A percentile compares a stretch with the other conserved stretches of the same genome.
Evolutionary conservation across 2,113 vertebrate species (phyloP).

Genomic region (Pyrgilauda ruficollis): DNA sequence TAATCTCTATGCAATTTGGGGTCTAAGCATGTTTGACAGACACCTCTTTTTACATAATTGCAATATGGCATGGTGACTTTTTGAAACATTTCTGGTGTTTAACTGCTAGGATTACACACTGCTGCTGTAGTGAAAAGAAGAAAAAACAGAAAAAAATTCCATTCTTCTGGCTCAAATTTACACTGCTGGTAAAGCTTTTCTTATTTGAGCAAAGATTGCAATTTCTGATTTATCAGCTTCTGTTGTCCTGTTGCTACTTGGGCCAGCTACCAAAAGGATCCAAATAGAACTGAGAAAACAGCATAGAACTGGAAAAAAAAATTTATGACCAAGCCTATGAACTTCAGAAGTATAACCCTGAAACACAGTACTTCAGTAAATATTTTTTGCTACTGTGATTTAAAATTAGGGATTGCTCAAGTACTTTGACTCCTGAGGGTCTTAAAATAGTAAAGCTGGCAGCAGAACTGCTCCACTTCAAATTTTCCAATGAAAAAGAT

Average conservation of each 20-base stretch:
- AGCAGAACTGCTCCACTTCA: neutral
- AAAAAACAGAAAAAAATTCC: neutral
- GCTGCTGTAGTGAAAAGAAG: neutral
- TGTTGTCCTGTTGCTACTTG: neutral
- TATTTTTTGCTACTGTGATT: neutral
- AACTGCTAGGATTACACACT: neutral
- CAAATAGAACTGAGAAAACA: neutral
- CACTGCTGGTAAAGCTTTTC: neutral
- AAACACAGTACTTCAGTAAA: neutral
- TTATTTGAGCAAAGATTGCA: neutral
- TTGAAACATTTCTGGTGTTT: neutral
- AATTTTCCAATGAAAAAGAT: neutral
- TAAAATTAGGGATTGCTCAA: slow-evolving; percentile 11
- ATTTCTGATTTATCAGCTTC: neutral
- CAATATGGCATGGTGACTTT: neutral
- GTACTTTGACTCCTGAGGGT: neutral
- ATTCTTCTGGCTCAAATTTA: neutral
- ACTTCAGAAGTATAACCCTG: neutral
- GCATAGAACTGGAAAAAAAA: neutral
- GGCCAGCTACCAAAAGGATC: neutral
- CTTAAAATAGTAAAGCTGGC: slow-evolving; percentile 1
- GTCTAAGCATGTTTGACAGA: neutral
- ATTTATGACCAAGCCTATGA: neutral
- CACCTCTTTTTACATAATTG: neutral
- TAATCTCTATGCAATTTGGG: neutral